Conservation (phyloP, 2,888 invertebrate species). For the Tinea semifulvella region DNA sequence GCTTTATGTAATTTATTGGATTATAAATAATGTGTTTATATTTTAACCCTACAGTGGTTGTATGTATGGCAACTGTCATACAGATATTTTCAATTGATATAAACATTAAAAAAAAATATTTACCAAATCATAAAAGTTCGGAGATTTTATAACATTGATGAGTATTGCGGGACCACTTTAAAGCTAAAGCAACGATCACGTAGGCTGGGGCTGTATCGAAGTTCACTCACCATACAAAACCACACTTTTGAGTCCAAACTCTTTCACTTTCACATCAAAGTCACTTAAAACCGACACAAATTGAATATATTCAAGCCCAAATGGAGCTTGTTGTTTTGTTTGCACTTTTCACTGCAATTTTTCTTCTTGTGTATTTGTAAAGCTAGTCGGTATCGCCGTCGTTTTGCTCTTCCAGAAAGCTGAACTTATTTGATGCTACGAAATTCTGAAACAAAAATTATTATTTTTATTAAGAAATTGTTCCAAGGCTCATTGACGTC, state of each 20-base stretch:
- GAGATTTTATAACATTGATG: too few relatives aligned
- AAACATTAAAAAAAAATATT: too few relatives aligned
- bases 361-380: slow-evolving; percentile 21
- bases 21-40: too few relatives aligned
- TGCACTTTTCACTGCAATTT: background rate
- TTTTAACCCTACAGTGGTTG: too few relatives aligned
- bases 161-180: too few relatives aligned
- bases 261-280: slow-evolving; percentile 6
- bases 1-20: too few relatives aligned
- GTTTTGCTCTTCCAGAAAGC: slow-evolving; percentile 74
- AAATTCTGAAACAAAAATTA: slow-evolving; percentile 70
- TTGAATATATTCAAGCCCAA: background rate
- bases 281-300: slow-evolving; percentile 29
- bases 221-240: background rate
- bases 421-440: slow-evolving; percentile 80
- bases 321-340: background rate
- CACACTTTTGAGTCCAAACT: background rate
- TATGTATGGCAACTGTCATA: too few relatives aligned
- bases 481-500: too few relatives aligned
- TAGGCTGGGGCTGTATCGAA: background rate
- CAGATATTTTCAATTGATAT: too few relatives aligned
- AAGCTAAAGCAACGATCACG: too few relatives aligned
- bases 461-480: too few relatives aligned
- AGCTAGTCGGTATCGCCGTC: slow-evolving; percentile 57
- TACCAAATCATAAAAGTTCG: too few relatives aligned